phyloP scores from a whole-genome alignment of 2,797 vertebrate genomes.

The Artibeus lituratus region DNA sequence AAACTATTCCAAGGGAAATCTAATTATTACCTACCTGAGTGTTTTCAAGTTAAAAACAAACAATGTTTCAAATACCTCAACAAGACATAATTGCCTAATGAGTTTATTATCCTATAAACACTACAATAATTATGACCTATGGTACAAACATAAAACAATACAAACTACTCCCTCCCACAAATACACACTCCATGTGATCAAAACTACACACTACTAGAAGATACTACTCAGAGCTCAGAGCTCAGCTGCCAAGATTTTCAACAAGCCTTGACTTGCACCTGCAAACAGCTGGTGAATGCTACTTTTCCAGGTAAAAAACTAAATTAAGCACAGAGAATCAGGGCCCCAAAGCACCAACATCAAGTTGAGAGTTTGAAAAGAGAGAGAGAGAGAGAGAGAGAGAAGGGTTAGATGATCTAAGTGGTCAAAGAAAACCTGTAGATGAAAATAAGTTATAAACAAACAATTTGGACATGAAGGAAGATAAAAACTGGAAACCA shows the following conservation, averaged over 20 bases:
- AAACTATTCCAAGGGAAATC: constrained; percentile 45
- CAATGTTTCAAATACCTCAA: constrained; percentile 64
- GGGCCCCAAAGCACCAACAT: neutral
- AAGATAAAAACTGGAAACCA: neutral
- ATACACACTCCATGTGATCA: constrained; percentile 48
- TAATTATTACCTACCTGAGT: constrained; percentile 59
- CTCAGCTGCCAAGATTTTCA: constrained; percentile 40
- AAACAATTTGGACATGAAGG: neutral
- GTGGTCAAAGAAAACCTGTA: neutral
- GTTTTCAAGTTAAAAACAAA: constrained; percentile 64
- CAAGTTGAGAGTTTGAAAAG: neutral
- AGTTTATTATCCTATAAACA: constrained; percentile 74
- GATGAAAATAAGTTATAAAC: constrained; percentile 29
- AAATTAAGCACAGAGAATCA: constrained; percentile 15
- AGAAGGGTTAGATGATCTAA: neutral
- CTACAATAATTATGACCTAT: constrained; percentile 70
- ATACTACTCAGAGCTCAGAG: constrained; percentile 29
- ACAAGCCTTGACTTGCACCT: constrained; percentile 55
- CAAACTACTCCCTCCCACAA: constrained; percentile 58
- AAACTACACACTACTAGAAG: neutral
- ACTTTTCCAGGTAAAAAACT: constrained; percentile 37
- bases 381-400: neutral
- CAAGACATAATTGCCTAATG: constrained; percentile 72
- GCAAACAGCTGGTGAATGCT: constrained; percentile 25
- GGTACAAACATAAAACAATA: constrained; percentile 70